Percentiles rank a stretch among this genome's conserved stretches.
Conservation (phyloP, 2,888 invertebrate genomes). For the Neoaliturus tenellus region DNA sequence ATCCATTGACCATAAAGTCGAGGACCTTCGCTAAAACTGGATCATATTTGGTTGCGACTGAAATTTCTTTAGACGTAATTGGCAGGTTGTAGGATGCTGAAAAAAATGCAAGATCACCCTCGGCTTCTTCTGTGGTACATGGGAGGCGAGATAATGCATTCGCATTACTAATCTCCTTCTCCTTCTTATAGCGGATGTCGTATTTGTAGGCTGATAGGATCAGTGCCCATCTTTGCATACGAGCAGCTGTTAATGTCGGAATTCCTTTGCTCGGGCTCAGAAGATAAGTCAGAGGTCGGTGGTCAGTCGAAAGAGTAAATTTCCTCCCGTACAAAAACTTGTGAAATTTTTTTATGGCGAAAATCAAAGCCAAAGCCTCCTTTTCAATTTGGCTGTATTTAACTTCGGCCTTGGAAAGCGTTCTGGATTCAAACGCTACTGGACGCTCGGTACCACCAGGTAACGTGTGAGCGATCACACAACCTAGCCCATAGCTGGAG, state of each 20-base stretch:
- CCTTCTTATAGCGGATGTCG: neutral
- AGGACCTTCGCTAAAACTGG: neutral
- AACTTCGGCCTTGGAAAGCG: slow-evolving; percentile 41
- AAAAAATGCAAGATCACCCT: neutral
- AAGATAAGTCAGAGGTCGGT: neutral
- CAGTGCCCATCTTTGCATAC: neutral
- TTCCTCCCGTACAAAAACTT: no score
- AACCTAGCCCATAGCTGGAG: slow-evolving; percentile 49
- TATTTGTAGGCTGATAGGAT: neutral
- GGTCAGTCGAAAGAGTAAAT: no score
- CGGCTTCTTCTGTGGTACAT: neutral
- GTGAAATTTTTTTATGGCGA: no score
- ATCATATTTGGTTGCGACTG: neutral
- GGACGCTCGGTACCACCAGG: slow-evolving; percentile 29
- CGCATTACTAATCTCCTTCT: neutral
- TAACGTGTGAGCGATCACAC: slow-evolving; percentile 15
- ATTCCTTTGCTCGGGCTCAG: neutral
- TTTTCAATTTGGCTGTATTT: slow-evolving; percentile 54
- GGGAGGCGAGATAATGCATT: neutral
- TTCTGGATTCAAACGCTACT: slow-evolving; percentile 40
- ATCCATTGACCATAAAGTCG: neutral
- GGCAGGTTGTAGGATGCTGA: neutral
- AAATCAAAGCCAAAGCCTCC: slow-evolving; percentile 53
- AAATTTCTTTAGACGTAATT: neutral
- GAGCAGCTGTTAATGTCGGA: neutral